Conservation (phyloP, 2,113 vertebrate genomes). For the Raja brachyura region DNA sequence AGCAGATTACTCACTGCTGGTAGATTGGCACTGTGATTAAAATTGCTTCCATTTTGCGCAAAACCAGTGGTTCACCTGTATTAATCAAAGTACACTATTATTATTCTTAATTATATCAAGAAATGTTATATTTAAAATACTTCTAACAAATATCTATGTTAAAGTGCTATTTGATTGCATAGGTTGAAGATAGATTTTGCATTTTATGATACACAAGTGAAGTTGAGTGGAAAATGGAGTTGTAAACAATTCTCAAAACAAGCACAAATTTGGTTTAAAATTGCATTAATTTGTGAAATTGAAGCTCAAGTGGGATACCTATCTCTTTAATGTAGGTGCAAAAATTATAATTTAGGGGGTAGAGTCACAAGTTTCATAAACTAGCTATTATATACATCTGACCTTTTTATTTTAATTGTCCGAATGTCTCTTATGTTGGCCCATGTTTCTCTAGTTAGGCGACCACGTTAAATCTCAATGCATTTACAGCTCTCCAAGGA, state of each 20-base stretch:
- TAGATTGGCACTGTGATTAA: background rate
- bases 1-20: background rate
- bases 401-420: background rate
- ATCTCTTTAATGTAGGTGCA: background rate
- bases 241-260: too few species aligned
- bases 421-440: too few species aligned
- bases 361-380: background rate
- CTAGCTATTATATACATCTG: background rate
- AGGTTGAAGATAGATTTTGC: background rate
- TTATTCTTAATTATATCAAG: background rate
- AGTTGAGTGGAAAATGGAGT: too few species aligned
- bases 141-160: background rate
- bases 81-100: background rate
- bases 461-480: too few species aligned
- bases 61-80: background rate
- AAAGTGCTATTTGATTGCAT: background rate
- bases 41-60: background rate
- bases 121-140: background rate
- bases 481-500: too few species aligned
- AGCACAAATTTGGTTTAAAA: too few species aligned
- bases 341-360: background rate
- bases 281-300: background rate
- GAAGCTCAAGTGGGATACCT: too few species aligned
- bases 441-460: too few species aligned
- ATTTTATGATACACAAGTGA: background rate